A percentile compares a stretch with the other conserved stretches of the same genome.
Conservation (phyloP, 2,888 invertebrate genomes). For the Apamea epomidion region DNA sequence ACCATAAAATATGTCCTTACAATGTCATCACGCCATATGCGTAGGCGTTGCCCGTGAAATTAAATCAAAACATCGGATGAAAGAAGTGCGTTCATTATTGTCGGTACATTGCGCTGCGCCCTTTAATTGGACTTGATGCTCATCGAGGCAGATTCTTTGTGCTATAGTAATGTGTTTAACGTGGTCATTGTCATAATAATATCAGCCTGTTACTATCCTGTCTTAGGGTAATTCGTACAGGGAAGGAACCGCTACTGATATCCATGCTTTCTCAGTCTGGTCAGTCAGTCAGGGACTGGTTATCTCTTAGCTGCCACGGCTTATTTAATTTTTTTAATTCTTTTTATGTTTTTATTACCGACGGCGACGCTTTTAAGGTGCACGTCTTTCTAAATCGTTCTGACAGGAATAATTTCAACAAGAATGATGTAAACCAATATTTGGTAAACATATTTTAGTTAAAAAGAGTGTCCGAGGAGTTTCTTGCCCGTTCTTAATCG, state of each 20-base stretch:
- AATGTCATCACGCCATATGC: slow-evolving; percentile 66
- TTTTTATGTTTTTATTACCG: too few relatives aligned
- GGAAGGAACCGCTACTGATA: neutral
- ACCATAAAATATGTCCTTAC: neutral
- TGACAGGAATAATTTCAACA: too few relatives aligned
- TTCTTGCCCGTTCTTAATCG: neutral
- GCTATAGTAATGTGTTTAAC: neutral
- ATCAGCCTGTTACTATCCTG: neutral
- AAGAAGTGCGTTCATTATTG: slow-evolving; percentile 59
- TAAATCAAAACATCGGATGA: slow-evolving; percentile 66
- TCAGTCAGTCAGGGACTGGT: too few relatives aligned
- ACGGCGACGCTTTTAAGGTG: too few relatives aligned
- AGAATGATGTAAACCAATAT: too few relatives aligned
- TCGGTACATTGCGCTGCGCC: slow-evolving; percentile 58
- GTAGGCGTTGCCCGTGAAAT: slow-evolving; percentile 63
- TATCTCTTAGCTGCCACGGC: too few relatives aligned
- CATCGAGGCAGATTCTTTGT: slow-evolving; percentile 35
- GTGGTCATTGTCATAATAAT: neutral
- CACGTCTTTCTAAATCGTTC: too few relatives aligned
- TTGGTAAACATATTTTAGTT: neutral
- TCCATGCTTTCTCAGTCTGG: neutral
- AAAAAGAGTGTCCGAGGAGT: neutral
- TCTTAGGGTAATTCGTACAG: neutral
- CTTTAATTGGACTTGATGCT: slow-evolving; percentile 50
- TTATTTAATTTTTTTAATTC: too few relatives aligned